A percentile compares a stretch with the other conserved stretches of the same genome.
phyloP scores from a whole-genome alignment of 1,140 invertebrate genomes.

The Pollicipes pollicipes region DNA sequence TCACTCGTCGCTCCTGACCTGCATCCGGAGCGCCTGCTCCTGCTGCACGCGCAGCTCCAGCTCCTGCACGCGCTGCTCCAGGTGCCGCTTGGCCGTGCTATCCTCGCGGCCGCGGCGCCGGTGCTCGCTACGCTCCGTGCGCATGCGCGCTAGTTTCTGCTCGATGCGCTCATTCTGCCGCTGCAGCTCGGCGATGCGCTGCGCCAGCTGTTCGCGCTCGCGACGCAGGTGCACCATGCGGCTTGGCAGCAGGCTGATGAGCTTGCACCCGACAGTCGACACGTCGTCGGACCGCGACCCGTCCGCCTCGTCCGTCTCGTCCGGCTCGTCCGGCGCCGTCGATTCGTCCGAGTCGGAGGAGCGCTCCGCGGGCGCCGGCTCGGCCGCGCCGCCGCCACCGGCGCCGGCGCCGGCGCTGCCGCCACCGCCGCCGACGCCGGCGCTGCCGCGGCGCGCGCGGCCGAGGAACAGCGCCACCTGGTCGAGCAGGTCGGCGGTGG shows the following conservation, averaged over 20 bases:
- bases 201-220: constrained; percentile 16
- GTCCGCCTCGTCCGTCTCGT: background rate
- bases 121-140: constrained; percentile 5
- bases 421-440: constrained; percentile 1
- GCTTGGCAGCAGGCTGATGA: constrained; percentile 18
- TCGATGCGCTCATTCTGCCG: constrained; percentile 13
- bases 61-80: constrained; percentile 17
- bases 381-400: too few relatives aligned
- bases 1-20: too few relatives aligned
- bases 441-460: constrained; percentile 5
- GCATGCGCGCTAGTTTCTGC: background rate
- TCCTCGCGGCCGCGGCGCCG: constrained; percentile 9
- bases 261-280: constrained; percentile 11
- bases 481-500: constrained; percentile 8
- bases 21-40: background rate
- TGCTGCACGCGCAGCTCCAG: constrained; percentile 12
- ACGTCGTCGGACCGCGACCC: background rate
- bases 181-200: constrained; percentile 7
- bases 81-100: constrained; percentile 12
- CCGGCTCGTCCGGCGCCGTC: constrained; percentile 7
- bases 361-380: too few relatives aligned
- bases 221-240: constrained; percentile 17
- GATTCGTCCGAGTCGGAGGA: too few relatives aligned
- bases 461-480: constrained; percentile 9
- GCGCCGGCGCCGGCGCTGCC: constrained; percentile 4